Evolutionary conservation across 2,113 vertebrate species (phyloP), one percentile per base, ranked within the genome.

Genomic region (Pluvialis apricaria): DNA sequence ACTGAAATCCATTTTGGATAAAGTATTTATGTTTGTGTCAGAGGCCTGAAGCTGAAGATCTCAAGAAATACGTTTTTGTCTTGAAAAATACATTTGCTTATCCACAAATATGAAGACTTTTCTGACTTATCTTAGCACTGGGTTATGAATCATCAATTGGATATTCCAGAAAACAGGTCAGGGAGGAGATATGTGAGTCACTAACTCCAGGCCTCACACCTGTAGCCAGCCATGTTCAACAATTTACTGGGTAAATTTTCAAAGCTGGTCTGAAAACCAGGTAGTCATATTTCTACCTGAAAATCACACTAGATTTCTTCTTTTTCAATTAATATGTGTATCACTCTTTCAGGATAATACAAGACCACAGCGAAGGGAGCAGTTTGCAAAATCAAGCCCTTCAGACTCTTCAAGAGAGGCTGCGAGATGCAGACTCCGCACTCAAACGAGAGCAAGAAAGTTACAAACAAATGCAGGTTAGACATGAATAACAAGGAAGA

Each of bases 391-490:
- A 98, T 49, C 99, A 99, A 97, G 99, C 99, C 65, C 97, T 99
- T 68, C 99, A 99, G 16, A 99, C 98, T 12, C 94, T 99, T 38
- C 99, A 99, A 82, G 99, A 99, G 84, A 98, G 99, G 90, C 96
- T 99, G 42, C 98, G 98, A 60, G 99, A 99, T 66, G 97, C 99
- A 2, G 99, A 99, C 4, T 94, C 98, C 2, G 14, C 97, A 3
- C 94, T 99, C 79, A 98, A 98, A 95, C 98, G 99, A 96, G 99
- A 99, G 61, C 99, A 99, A 96, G 99, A 99, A 55, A 97, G 96
- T 98, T 99, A 99, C 97, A 98, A 98, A 57, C 99, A 99, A 94
- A 99, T 99, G 98, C 99, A 99, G 99, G 99, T 99, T 84, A 97
- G 98, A 87, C 16, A 9, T 83, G 58, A 86, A 72, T 62, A 60